Conservation (phyloP, 1,140 invertebrate genomes). For the Orchesella cincta region DNA sequence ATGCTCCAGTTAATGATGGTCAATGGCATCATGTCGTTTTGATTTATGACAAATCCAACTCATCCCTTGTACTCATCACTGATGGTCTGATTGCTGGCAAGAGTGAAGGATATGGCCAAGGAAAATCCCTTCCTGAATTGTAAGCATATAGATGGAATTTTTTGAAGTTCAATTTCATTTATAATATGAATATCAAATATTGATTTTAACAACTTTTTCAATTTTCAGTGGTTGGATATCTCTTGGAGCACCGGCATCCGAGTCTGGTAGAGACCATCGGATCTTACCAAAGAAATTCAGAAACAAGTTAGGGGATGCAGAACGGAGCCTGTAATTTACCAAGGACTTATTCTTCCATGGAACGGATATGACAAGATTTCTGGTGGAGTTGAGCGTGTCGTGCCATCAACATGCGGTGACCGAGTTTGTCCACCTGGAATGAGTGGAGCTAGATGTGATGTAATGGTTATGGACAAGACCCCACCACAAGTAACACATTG, state of each 20-base stretch:
- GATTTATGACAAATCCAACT: constrained; percentile 70
- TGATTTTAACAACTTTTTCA: constrained; percentile 11
- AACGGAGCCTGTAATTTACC: constrained; percentile 85
- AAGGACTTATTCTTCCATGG: constrained; percentile 84
- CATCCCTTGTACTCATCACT: constrained; percentile 79
- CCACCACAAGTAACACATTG: constrained; percentile 85
- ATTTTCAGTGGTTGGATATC: constrained; percentile 82
- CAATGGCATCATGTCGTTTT: constrained; percentile 96
- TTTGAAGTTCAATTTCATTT: constrained; percentile 24
- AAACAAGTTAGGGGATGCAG: constrained; percentile 84
- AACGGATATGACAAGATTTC: constrained; percentile 84
- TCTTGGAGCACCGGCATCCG: constrained; percentile 74
- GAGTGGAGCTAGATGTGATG: constrained; percentile 77
- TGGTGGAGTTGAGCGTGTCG: constrained; percentile 86
- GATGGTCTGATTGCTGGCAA: constrained; percentile 91
- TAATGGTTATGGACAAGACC: constrained; percentile 80
- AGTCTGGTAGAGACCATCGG: constrained; percentile 80
- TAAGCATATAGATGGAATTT: constrained; percentile 63
- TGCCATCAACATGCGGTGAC: constrained; percentile 88
- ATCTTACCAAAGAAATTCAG: constrained; percentile 89
- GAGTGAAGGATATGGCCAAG: constrained; percentile 78
- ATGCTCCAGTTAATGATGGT: constrained; percentile 90
- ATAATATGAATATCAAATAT: constrained; percentile 1
- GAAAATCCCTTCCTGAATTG: constrained; percentile 75
- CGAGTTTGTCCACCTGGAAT: constrained; percentile 82